Conservation (phyloP, 2,888 invertebrate species). For the Agapetus fuscipes region DNA sequence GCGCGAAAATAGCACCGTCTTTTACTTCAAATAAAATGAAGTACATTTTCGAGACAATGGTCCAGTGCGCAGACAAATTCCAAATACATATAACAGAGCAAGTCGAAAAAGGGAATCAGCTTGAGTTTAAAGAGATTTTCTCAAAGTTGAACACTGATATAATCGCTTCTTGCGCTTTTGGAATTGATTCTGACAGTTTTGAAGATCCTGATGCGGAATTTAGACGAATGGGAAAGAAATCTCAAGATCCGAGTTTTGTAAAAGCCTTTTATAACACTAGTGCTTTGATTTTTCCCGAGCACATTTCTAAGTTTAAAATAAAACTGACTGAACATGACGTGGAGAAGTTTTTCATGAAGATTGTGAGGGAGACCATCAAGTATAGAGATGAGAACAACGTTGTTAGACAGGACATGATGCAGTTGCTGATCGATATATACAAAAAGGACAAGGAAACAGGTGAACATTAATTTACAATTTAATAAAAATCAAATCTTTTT, state of each 20-base stretch:
- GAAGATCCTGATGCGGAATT: not conserved
- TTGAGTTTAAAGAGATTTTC: conserved; percentile 1
- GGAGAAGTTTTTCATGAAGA: not conserved
- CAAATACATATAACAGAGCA: not conserved
- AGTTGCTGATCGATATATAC: not conserved
- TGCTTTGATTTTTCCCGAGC: not conserved
- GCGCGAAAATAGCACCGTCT: not conserved
- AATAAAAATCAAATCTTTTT: not conserved
- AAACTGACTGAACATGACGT: not conserved
- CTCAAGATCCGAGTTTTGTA: not conserved
- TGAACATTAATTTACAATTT: not conserved
- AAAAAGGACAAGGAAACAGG: not conserved
- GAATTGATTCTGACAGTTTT: not conserved
- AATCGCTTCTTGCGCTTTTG: conserved; percentile 11
- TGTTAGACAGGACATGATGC: not conserved
- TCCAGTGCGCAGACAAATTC: not conserved
- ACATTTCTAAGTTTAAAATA: not conserved
- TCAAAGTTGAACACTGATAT: conserved; percentile 8
- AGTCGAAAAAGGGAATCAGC: not conserved
- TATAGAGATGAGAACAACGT: not conserved
- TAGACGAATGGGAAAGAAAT: not conserved
- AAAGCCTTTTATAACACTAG: not conserved
- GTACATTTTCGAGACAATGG: not conserved
- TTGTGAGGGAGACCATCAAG: not conserved
- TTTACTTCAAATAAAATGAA: not conserved